Conservation (phyloP, 2,797 vertebrate genomes). For the Danio albolineatus region DNA sequence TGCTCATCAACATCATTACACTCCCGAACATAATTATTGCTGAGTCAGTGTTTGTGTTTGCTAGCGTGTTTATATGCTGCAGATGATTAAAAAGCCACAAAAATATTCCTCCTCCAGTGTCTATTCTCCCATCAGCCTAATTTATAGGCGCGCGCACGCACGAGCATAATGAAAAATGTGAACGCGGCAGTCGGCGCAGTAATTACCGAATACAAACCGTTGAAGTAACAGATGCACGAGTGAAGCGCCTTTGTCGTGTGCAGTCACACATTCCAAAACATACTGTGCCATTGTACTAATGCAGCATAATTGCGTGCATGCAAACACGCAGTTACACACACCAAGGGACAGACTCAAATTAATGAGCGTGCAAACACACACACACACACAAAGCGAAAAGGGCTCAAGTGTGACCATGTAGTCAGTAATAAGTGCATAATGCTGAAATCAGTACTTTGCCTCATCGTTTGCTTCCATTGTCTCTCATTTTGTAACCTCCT, state of each 20-base stretch:
- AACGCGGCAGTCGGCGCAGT: slow-evolving; percentile 7
- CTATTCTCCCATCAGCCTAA: slow-evolving; percentile 63
- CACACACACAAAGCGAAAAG: slow-evolving; percentile 12
- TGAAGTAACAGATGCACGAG: slow-evolving; percentile 39
- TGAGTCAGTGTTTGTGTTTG: slow-evolving; percentile 64
- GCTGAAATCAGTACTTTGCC: slow-evolving; percentile 64
- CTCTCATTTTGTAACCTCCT: slow-evolving; percentile 70
- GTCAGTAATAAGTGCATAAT: slow-evolving; percentile 68
- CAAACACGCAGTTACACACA: slow-evolving; percentile 29
- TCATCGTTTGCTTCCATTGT: slow-evolving; percentile 71
- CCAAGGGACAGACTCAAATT: slow-evolving; percentile 23
- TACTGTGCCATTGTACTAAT: slow-evolving; percentile 33
- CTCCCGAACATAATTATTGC: slow-evolving; percentile 70
- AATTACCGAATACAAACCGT: slow-evolving; percentile 39
- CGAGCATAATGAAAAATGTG: slow-evolving; percentile 46
- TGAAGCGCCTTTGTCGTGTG: slow-evolving; percentile 18
- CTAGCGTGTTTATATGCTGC: slow-evolving; percentile 73
- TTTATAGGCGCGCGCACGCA: slow-evolving; percentile 50
- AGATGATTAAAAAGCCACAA: slow-evolving; percentile 76
- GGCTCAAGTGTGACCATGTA: slow-evolving; percentile 50
- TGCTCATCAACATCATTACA: slow-evolving; percentile 75
- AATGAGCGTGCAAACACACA: slow-evolving; percentile 35
- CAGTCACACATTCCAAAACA: slow-evolving; percentile 31
- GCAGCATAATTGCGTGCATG: slow-evolving; percentile 23
- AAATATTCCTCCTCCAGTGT: slow-evolving; percentile 69